phyloP scores from a whole-genome alignment of 2,113 vertebrate genomes.

The Orcinus orca region DNA sequence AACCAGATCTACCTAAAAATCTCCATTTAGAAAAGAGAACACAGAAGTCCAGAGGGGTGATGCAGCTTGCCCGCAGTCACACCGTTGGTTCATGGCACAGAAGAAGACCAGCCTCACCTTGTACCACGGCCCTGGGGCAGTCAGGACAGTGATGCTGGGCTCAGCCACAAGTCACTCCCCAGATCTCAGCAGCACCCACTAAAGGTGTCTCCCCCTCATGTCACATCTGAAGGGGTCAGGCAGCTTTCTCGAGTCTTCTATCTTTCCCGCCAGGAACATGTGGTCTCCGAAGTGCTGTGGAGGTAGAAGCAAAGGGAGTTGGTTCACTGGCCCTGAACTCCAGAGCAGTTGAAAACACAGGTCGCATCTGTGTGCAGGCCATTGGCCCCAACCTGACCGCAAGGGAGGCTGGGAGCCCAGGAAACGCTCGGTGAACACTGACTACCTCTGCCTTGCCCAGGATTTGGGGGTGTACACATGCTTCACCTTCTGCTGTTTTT shows the following conservation, averaged over 20 bases:
- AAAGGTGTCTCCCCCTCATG: not conserved
- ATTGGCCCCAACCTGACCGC: not conserved
- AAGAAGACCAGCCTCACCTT: not conserved
- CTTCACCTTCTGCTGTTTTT: not conserved
- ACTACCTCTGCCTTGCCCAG: not conserved
- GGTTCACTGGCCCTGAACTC: not conserved
- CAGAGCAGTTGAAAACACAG: not conserved
- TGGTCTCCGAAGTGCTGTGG: not conserved
- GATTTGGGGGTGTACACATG: fast-evolving
- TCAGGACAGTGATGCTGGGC: not conserved
- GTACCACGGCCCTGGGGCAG: fast-evolving
- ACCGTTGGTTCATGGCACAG: fast-evolving
- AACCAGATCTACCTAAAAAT: not conserved
- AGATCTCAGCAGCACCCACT: too few relatives aligned
- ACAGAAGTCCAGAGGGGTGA: not conserved
- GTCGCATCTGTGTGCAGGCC: not conserved
- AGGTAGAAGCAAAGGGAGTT: not conserved
- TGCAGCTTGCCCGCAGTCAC: not conserved
- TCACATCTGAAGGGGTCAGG: not conserved
- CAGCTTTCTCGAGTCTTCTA: not conserved
- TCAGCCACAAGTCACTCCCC: not conserved
- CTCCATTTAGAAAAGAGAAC: not conserved
- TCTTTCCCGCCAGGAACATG: not conserved
- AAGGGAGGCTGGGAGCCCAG: not conserved
- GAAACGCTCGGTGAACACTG: fast-evolving